Base-by-base conservation (phyloP, 2,113 vertebrate species). In the Oncorhynchus keta region DNA sequence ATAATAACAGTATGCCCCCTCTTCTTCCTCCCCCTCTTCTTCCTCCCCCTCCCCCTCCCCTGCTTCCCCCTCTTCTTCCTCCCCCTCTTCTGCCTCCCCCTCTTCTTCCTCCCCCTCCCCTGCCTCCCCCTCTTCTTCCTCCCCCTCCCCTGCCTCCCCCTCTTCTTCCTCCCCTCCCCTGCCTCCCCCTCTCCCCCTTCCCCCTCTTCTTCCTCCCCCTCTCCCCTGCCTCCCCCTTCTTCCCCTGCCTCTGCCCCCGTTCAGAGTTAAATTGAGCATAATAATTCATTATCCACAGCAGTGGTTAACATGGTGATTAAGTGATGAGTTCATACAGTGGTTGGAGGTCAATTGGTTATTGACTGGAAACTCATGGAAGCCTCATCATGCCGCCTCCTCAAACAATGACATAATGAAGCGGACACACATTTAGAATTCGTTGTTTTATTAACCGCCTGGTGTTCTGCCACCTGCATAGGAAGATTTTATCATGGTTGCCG, bases 241-340 rank as follows among this genome's bases (percentile, higher is more conserved):
- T 39, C 2, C 35, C 35, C 35, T 39, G 7, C 35, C 35, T 39
- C 35, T 7, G 16, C 67, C 22, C 12, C 22, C 26, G 24, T n/a
- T 64, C 61, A n/a, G 67, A 45, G 67, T 68, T 45, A n/a, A 68
- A 68, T 45, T 45, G 45, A n/a, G 67, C 67, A 68, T 68, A 68
- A 68, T 45, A 45, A 68, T 22, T 45, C 32, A 68, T 68, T 68
- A 68, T 68, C 35, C 35, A 45, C 32, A 69, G 35, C 67, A 45
- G 20, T 69, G 67, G 39, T 45, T 69, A 12, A n/a, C 67, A 45
- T 69, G 5, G 2, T 69, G 67, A 69, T 69, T 22, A 45, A 69
- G 45, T 45, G 26, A 45, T 45, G 39, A 39, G 4, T 69, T 18
- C 16, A 12, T 69, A 45, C 67, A 69, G 35, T n/a, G 35, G 32